Conservation (phyloP, 2,113 vertebrate genomes). For the Lamprotornis superbus region DNA sequence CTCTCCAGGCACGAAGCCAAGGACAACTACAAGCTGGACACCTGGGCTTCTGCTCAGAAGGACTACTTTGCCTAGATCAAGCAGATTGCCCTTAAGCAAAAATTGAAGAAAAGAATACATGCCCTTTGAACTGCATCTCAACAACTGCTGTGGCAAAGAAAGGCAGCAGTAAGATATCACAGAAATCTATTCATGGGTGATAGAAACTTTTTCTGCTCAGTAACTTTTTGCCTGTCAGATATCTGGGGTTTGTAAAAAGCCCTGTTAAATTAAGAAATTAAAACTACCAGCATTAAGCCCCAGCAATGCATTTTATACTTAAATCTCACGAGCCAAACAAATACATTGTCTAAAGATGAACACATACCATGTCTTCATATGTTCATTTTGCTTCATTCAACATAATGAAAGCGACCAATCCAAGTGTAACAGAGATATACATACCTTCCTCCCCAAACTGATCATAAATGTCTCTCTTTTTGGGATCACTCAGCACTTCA, state of each 20-base stretch:
- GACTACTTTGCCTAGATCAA: background rate
- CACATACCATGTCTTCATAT: background rate
- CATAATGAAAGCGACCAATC: background rate
- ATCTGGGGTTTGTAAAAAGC: background rate
- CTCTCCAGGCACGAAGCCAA: conserved; percentile 73
- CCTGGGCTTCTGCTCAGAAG: conserved; percentile 62
- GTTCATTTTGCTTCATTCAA: background rate
- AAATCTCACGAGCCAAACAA: background rate
- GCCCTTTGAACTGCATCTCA: background rate
- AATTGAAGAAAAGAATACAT: background rate
- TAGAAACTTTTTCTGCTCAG: background rate
- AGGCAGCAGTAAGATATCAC: background rate
- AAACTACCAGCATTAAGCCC: background rate
- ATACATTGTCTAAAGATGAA: background rate
- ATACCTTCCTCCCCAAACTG: conserved; percentile 98
- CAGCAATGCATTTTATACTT: background rate
- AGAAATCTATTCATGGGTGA: background rate
- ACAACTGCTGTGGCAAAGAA: background rate
- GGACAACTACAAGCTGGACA: conserved; percentile 69
- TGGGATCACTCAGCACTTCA: conserved; percentile 96
- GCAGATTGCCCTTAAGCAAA: background rate
- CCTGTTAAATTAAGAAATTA: background rate
- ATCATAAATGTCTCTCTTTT: conserved; percentile 97
- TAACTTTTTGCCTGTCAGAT: background rate
- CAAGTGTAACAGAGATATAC: conserved; percentile 17